Evolutionary conservation across 1,140 invertebrate species (phyloP), one percentile per base, ranked within the genome.

Genomic region (Homalodisca vitripennis): DNA sequence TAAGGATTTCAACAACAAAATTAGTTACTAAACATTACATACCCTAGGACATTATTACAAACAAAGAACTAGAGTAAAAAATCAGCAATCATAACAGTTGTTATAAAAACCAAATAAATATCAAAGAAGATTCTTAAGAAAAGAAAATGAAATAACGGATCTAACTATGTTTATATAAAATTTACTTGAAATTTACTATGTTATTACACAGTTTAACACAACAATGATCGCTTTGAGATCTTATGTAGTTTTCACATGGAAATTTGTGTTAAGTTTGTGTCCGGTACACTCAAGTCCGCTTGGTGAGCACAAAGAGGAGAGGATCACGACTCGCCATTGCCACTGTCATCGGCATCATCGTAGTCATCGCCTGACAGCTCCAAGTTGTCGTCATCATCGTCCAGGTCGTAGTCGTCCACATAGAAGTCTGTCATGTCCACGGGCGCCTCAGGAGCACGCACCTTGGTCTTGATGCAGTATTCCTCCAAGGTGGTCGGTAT

Each of bases 401-500:
- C 89, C 63, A 92, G 82, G 75, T 89, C 88, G 78, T 95, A 95
- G 77, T 96, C 93, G 81, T 97, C 94, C 77, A 97, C 94, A 79
- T 96, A 95, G 80, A 95, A 95, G 78, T 95, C 93, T 63, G 92
- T 92, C 89, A 93, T 92, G 80, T 95, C 93, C 47, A 92, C 79
- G 76, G 88, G 84, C 29, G 91, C 88, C 73, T 91, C 90, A 70
- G 87, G 87, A 13, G 87, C 89, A 84, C 91, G 93, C 74, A 88
- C 88, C 78, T 88, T 89, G 14, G 93, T 92, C 79, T 97, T 97
- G 76, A 98, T 93, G 79, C 94, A 95, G 81, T 99, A 99, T 81
- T 99, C 98, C 85, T 99, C 97, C 76, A 99, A 81, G 1, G 98
- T 99, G 68, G 94, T 88, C 30, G 98, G 98, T 70, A 99, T 97